Percentiles rank a stretch among this genome's conserved stretches.
These are phyloP conservation scores for Sciurus carolinensis DNA, from an alignment of 2,797 vertebrate species.

Conservation along the genomic window DNA sequence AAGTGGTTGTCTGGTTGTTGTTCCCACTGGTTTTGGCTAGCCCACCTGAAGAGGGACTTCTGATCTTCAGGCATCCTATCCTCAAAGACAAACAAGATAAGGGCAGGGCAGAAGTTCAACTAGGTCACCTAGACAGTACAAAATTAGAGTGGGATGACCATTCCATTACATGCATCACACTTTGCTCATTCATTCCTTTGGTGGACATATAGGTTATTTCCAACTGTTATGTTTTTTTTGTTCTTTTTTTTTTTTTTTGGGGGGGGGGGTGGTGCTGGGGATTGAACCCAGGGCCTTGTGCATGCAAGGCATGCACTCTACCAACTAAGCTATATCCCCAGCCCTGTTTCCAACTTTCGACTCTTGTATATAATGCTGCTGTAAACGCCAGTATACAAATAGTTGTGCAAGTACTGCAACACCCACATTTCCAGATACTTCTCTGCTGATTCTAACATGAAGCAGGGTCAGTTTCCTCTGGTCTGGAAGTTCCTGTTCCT, in stretches of 20 bases:
- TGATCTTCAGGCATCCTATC: background rate
- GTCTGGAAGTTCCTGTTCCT: background rate
- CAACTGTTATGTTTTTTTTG: too few relatives aligned
- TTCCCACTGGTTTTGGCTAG: background rate
- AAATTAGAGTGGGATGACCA: background rate
- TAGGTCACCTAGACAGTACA: background rate
- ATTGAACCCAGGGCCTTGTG: too few relatives aligned
- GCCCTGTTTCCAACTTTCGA: background rate
- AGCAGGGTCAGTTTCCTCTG: background rate
- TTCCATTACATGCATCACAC: background rate
- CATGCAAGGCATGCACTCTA: too few relatives aligned
- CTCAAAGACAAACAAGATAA: background rate
- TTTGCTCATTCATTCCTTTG: background rate
- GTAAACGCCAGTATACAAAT: background rate
- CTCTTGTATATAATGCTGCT: background rate
- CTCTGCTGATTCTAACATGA: background rate
- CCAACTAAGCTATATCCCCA: too few relatives aligned
- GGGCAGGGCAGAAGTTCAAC: background rate
- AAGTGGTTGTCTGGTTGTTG: background rate
- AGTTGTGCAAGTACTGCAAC: background rate
- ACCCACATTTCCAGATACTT: background rate
- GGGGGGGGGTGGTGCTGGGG: too few relatives aligned
- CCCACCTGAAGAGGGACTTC: background rate
- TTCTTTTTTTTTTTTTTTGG: too few relatives aligned
- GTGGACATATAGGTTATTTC: background rate